These are phyloP conservation scores for Pteria penguin DNA, from an alignment of 2,888 invertebrate genomes.

Conservation along the genomic window DNA sequence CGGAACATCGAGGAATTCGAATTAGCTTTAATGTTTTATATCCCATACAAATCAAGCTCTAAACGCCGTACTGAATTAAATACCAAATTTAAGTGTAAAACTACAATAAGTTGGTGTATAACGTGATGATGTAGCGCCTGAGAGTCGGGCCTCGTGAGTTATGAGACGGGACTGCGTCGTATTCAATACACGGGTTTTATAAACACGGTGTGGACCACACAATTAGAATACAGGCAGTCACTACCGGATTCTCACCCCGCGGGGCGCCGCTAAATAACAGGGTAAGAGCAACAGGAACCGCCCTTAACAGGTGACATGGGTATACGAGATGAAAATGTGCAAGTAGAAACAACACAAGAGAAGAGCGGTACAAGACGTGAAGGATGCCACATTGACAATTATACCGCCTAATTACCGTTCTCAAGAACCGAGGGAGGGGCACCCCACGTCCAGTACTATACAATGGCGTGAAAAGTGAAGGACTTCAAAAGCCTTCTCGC, in stretches of 20 bases:
- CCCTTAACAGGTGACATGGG: slow-evolving; percentile 11
- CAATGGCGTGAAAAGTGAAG: slow-evolving; percentile 25
- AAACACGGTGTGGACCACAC: not conserved
- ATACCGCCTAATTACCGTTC: slow-evolving; percentile 5
- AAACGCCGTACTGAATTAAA: slow-evolving; percentile 40
- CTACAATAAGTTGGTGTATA: slow-evolving; percentile 24
- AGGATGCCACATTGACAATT: not conserved
- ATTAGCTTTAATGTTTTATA: not conserved
- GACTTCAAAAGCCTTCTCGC: slow-evolving; percentile 8
- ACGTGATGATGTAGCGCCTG: slow-evolving; percentile 35
- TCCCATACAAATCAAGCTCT: not conserved
- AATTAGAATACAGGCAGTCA: not conserved
- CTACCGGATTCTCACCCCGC: not conserved
- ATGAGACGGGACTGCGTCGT: slow-evolving; percentile 22
- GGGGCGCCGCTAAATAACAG: slow-evolving; percentile 23
- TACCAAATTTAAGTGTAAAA: slow-evolving; percentile 35
- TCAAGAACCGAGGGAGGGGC: not conserved
- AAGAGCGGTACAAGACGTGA: not conserved
- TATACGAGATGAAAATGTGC: not conserved
- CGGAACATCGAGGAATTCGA: not conserved
- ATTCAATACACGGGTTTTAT: slow-evolving; percentile 16
- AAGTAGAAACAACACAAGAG: not conserved
- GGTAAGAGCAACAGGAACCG: slow-evolving; percentile 10
- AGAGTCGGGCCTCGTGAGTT: slow-evolving; percentile 38
- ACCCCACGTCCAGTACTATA: slow-evolving; percentile 2